These are phyloP conservation scores for Ictidomys tridecemlineatus DNA, from an alignment of 2,113 vertebrate genomes.

Conservation along the genomic window DNA sequence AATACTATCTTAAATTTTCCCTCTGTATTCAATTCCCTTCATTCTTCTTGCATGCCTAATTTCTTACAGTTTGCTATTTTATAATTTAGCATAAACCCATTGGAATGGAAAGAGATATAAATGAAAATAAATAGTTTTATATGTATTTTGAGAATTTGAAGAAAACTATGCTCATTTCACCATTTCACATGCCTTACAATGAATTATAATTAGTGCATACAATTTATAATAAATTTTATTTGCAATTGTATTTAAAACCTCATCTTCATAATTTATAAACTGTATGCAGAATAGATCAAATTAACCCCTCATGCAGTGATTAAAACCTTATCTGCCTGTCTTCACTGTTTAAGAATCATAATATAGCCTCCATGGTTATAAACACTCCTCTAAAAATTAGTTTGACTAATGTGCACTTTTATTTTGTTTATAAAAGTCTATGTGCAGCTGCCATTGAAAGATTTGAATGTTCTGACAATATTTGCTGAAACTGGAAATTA, in stretches of 20 bases:
- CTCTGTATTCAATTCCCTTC: not conserved
- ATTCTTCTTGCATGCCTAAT: not conserved
- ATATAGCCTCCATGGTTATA: not conserved
- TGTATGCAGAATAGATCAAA: not conserved
- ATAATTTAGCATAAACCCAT: not conserved
- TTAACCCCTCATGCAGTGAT: not conserved
- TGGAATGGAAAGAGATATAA: not conserved
- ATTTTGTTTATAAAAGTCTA: not conserved
- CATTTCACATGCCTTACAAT: not conserved
- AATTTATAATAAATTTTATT: not conserved
- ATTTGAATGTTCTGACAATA: not conserved
- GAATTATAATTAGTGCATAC: not conserved
- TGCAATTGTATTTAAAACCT: not conserved
- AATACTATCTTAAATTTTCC: not conserved
- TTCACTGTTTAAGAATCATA: slow-evolving; percentile 19
- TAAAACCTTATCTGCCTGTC: not conserved
- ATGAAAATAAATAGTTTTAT: not conserved
- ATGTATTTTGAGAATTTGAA: not conserved
- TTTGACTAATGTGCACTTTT: not conserved
- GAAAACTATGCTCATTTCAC: not conserved
- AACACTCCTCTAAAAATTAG: not conserved
- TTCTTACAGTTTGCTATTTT: not conserved
- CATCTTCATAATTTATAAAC: slow-evolving; percentile 8
- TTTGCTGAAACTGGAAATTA: not conserved
- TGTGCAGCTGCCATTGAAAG: not conserved